These are phyloP conservation scores for Hassar affinis DNA, from an alignment of 2,113 vertebrate species.

Conservation along the genomic window DNA sequence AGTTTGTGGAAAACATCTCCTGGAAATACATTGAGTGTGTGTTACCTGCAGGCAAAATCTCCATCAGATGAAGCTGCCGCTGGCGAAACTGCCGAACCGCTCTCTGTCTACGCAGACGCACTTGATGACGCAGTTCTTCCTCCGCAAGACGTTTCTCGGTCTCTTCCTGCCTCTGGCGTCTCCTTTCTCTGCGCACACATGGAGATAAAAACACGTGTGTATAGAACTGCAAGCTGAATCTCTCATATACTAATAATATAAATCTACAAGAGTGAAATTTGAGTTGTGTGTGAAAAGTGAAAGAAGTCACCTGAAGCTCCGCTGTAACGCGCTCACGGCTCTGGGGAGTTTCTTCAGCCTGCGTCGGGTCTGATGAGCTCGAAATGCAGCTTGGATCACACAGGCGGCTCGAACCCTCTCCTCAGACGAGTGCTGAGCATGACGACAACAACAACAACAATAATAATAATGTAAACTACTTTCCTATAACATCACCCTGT, in stretches of 20 bases:
- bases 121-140: slow-evolving; percentile 74
- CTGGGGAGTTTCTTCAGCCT: slow-evolving; percentile 83
- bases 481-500: not conserved
- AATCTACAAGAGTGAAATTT: not conserved
- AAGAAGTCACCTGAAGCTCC: slow-evolving; percentile 83
- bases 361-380: slow-evolving; percentile 81
- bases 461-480: not conserved
- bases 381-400: slow-evolving; percentile 87
- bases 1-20: not conserved
- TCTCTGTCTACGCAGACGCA: slow-evolving; percentile 81
- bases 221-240: not conserved
- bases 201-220: not conserved
- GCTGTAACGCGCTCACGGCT: slow-evolving; percentile 82
- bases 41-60: slow-evolving; percentile 85
- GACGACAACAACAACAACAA: not conserved
- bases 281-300: not conserved
- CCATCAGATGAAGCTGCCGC: slow-evolving; percentile 80
- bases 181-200: slow-evolving; percentile 73
- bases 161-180: slow-evolving; percentile 68
- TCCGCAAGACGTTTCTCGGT: slow-evolving; percentile 76
- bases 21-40: not conserved
- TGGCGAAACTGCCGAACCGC: slow-evolving; percentile 85
- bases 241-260: not conserved
- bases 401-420: slow-evolving; percentile 79
- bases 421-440: slow-evolving; percentile 53